phyloP scores from a whole-genome alignment of 2,888 invertebrate species.

The Eutolmus rufibarbis region DNA sequence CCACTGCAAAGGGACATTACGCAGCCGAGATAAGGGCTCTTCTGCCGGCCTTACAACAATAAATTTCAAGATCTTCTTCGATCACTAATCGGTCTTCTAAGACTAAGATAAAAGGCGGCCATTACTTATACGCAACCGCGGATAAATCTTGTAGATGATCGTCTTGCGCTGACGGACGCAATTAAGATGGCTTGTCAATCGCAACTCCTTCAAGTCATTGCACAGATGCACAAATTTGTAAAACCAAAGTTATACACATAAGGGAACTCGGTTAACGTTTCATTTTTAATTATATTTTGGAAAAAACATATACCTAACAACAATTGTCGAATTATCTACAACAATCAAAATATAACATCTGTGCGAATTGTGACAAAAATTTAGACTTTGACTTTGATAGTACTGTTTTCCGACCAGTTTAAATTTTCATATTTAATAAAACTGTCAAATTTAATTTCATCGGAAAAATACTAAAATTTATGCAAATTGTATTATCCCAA shows the following conservation, averaged over 20 bases:
- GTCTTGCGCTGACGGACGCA: background rate
- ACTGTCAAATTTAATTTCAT: too few relatives aligned
- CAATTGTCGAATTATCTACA: background rate
- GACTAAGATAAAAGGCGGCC: background rate
- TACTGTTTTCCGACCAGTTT: too few relatives aligned
- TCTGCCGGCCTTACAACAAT: background rate
- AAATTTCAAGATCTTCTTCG: background rate
- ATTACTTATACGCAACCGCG: background rate
- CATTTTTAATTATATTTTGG: background rate
- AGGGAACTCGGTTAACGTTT: background rate
- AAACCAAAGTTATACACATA: background rate
- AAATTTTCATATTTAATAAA: too few relatives aligned
- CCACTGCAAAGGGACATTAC: background rate
- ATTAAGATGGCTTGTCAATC: background rate
- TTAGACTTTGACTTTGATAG: too few relatives aligned
- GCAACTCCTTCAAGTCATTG: background rate
- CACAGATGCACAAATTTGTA: background rate
- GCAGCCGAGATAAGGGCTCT: background rate
- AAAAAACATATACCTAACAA: background rate
- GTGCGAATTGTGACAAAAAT: too few relatives aligned
- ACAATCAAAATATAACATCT: background rate
- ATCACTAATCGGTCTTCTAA: slow-evolving; percentile 9
- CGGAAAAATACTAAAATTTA: too few relatives aligned
- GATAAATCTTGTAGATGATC: background rate
- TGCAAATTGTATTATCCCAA: too few relatives aligned